Evolutionary conservation across 2,888 invertebrate species (phyloP), one percentile per base, ranked within the genome.

Genomic region (Diloba caeruleocephala): DNA sequence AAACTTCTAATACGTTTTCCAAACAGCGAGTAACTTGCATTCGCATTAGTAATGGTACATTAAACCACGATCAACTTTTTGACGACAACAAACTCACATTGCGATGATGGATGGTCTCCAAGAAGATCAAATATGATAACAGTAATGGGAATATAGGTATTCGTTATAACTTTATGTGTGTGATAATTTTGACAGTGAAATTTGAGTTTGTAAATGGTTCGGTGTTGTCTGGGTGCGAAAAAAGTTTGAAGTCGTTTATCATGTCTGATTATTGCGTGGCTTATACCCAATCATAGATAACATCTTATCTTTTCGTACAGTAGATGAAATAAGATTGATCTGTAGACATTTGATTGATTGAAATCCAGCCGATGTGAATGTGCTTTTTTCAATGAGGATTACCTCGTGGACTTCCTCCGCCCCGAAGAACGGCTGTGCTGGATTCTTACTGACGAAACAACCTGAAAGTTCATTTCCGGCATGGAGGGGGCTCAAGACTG

Each of bases 1-100:
- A 38, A 63, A 63, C 37, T 67, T 63, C 8, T 71, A 42, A 53
- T 45, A 50, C 52, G 28, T 42, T 63, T 51, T 58, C 32, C 52
- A 39, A 41, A 46, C 44, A 25, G 10, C 14, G 29, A 36, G 19
- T 38, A 42, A 57, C 44, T 71, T 53, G 50, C 36, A 51, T 19
- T 48, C 52, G n/a, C 66, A 55, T 71, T 79, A 79, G 59, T 34
- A 19, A 71, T 69, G 78, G 62, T 75, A 80, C 80, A 80, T 80
- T 80, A 71, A 67, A 51, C 56, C 36, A 26, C 39, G 72, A 76
- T 76, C 69, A 78, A 66, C 68, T 73, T 74, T 65, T 65, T 61
- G 64, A 64, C 61, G 61, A 69, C 51, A 64, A 62, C 59, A 64
- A 70, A 62, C 74, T 65, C 39, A 15, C 46, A 63, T 53, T 32